phyloP scores from a whole-genome alignment of 2,113 vertebrate species.

The Spea multiplicata region DNA sequence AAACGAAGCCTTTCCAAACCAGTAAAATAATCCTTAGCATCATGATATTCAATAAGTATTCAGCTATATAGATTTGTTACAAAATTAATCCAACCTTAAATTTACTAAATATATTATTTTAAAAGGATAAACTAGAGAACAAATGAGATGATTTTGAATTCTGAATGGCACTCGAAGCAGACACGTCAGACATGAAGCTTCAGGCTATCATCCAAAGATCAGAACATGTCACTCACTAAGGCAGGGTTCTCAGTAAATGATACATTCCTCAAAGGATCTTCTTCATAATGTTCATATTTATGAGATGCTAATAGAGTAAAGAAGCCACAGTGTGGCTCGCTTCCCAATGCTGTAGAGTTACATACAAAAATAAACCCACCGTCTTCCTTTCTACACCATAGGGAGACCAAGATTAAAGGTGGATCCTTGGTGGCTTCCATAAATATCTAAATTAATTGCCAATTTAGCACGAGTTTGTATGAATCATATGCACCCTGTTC shows the following conservation, averaged over 20 bases:
- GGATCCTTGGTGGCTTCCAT: not conserved
- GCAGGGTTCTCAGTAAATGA: constrained; percentile 19
- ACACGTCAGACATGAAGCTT: not conserved
- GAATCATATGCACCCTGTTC: not conserved
- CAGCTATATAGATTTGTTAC: too few relatives aligned
- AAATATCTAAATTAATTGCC: not conserved
- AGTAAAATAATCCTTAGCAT: too few relatives aligned
- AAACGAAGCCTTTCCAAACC: too few relatives aligned
- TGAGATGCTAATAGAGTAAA: constrained; percentile 21
- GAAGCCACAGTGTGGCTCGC: not conserved
- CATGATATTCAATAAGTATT: too few relatives aligned
- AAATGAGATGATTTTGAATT: not conserved
- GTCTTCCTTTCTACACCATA: not conserved
- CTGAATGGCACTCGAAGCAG: not conserved
- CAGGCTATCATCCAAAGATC: constrained; percentile 31
- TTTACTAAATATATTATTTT: too few relatives aligned
- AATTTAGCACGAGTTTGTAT: not conserved
- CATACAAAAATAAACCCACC: not conserved
- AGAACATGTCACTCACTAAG: constrained; percentile 35
- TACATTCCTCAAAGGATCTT: constrained; percentile 24
- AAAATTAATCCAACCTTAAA: too few relatives aligned
- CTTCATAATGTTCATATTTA: constrained; percentile 31
- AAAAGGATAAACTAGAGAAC: too few relatives aligned
- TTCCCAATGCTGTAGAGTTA: not conserved
- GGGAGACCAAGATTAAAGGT: not conserved